These are phyloP conservation scores for Hemicentrotus pulcherrimus DNA, from an alignment of 35 echinoderm and acorn worm genomes.

Conservation along the genomic window DNA sequence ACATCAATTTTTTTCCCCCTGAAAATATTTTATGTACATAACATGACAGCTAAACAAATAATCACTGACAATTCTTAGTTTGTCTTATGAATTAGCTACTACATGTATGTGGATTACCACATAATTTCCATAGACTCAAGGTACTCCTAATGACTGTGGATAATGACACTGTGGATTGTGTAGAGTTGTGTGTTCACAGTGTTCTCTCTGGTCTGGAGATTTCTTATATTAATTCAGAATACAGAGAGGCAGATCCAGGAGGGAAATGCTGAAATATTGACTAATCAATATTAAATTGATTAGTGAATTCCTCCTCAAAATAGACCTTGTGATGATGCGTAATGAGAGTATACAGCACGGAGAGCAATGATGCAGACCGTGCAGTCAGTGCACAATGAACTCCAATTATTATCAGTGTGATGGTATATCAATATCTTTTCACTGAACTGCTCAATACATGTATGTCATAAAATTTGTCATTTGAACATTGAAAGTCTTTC, in stretches of 20 bases:
- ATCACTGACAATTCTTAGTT: too few species aligned
- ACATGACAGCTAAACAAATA: too few species aligned
- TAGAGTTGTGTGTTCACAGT: neutral
- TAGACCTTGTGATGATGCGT: neutral
- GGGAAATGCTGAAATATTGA: conserved; percentile 38
- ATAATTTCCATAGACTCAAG: too few species aligned
- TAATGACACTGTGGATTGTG: neutral
- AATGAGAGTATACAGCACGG: neutral
- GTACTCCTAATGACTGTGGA: too few species aligned
- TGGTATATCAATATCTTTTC: neutral
- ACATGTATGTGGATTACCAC: too few species aligned
- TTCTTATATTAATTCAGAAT: neutral
- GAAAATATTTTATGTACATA: too few species aligned
- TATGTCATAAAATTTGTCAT: too few species aligned
- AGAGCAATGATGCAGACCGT: neutral
- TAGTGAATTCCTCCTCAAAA: neutral
- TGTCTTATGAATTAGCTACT: too few species aligned
- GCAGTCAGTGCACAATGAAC: neutral
- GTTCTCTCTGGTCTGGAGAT: neutral
- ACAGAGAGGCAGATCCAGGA: conserved; percentile 4
- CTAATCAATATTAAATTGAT: conserved; percentile 13
- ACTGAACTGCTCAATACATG: neutral
- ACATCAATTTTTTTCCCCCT: too few species aligned
- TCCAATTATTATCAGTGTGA: neutral
- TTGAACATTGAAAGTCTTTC: too few species aligned